phyloP scores from a whole-genome alignment of 23 tunicate genomes.

The Botrylloides violaceus region DNA sequence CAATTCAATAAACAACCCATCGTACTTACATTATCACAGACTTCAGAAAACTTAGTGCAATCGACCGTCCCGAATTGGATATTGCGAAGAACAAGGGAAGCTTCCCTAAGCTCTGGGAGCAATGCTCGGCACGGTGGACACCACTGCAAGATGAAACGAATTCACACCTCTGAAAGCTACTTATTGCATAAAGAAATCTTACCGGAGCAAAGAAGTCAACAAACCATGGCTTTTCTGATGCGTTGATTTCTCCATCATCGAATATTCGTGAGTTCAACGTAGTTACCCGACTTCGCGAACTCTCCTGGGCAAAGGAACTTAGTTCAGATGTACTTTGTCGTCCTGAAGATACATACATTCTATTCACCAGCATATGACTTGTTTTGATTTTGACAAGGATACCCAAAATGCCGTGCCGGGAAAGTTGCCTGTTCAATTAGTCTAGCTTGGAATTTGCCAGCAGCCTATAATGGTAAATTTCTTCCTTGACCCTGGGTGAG shows the following conservation, averaged over 20 bases:
- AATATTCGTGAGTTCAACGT: slow-evolving; percentile 69
- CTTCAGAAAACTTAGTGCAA: slow-evolving; percentile 37
- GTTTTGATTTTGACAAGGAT: too few relatives aligned
- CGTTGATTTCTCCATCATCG: slow-evolving; percentile 25
- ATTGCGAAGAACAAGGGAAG: slow-evolving; percentile 29
- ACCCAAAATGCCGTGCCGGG: too few relatives aligned
- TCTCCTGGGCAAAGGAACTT: slow-evolving; percentile 77
- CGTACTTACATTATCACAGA: slow-evolving; percentile 45
- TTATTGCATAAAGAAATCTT: slow-evolving; percentile 11
- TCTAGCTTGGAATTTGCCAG: too few relatives aligned
- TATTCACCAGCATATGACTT: too few relatives aligned
- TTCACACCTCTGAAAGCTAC: background rate
- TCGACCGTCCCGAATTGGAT: slow-evolving; percentile 85
- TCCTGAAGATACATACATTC: too few relatives aligned
- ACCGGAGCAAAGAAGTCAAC: slow-evolving; percentile 97
- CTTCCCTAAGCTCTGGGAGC: slow-evolving; percentile 79
- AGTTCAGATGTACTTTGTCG: slow-evolving; percentile 60
- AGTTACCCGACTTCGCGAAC: slow-evolving; percentile 33
- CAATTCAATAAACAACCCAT: background rate
- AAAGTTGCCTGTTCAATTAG: too few relatives aligned
- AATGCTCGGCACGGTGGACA: slow-evolving; percentile 93
- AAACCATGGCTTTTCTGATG: slow-evolving; percentile 38
- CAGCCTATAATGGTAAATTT: too few relatives aligned
- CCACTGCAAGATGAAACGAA: slow-evolving; percentile 56
- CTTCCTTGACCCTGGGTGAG: too few relatives aligned